Conservation (phyloP, 2,888 invertebrate species). For the Coremacera marginata region DNA sequence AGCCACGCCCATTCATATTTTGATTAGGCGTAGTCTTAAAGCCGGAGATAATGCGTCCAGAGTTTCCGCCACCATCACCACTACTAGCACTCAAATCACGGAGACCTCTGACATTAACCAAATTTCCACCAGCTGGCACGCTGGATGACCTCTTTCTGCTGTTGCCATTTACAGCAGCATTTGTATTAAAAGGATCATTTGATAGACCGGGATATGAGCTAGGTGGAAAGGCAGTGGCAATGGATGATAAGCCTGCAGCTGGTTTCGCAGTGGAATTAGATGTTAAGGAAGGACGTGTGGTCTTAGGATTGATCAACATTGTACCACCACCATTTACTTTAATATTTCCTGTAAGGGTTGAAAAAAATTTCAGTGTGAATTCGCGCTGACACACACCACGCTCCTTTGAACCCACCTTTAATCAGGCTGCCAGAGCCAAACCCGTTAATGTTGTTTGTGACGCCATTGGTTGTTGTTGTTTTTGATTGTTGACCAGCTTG, state of each 20-base stretch:
- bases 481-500: background rate
- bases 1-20: conserved; percentile 55
- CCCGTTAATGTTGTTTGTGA: conserved; percentile 37
- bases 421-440: conserved; percentile 31
- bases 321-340: conserved; percentile 60
- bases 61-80: conserved; percentile 35
- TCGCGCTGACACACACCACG: conserved; percentile 18
- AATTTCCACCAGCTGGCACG: conserved; percentile 45
- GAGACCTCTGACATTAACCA: conserved; percentile 58
- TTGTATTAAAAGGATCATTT: conserved; percentile 47
- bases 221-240: conserved; percentile 53
- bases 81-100: conserved; percentile 47
- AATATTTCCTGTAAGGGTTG: conserved; percentile 48
- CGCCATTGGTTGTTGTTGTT: background rate
- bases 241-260: conserved; percentile 25
- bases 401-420: conserved; percentile 47
- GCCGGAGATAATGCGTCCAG: background rate
- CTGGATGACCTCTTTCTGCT: background rate
- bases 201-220: conserved; percentile 58
- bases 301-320: conserved; percentile 54
- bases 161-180: background rate
- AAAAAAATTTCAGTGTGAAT: background rate
- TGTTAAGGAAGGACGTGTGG: conserved; percentile 38
- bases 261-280: conserved; percentile 31
- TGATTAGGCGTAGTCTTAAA: background rate